Evolutionary conservation across 2,888 invertebrate species (phyloP).

Genomic region (Orthosia cruda): DNA sequence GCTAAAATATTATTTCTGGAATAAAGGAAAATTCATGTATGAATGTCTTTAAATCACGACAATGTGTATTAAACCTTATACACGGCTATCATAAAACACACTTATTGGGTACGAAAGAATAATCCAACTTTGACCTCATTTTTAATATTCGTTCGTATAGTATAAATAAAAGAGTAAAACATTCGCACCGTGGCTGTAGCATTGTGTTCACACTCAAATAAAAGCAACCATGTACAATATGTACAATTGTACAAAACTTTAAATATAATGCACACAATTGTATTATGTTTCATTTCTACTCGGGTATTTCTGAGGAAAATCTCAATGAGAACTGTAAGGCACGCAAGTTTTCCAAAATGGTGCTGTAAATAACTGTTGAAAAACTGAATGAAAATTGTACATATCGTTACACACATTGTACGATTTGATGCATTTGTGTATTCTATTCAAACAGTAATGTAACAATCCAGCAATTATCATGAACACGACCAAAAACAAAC

Average conservation of each 20-base stretch:
- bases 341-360: background rate
- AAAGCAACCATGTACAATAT: constrained; percentile 46
- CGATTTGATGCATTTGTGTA: background rate
- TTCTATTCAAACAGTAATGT: constrained; percentile 1
- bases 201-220: constrained; percentile 50
- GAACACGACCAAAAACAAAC: constrained; percentile 26
- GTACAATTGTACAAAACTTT: constrained; percentile 32
- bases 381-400: background rate
- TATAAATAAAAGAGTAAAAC: constrained; percentile 36
- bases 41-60: constrained; percentile 38
- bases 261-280: constrained; percentile 28
- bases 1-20: background rate
- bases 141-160: constrained; percentile 37
- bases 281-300: constrained; percentile 22
- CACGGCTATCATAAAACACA: constrained; percentile 47
- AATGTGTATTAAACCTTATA: constrained; percentile 19
- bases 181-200: constrained; percentile 27
- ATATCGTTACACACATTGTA: background rate
- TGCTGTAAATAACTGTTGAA: background rate
- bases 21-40: background rate
- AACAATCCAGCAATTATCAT: constrained; percentile 14
- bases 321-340: background rate
- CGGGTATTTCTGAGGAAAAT: constrained; percentile 2
- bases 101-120: constrained; percentile 49
- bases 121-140: constrained; percentile 58